Evolutionary conservation across 2,113 vertebrate genomes (phyloP).

Genomic region (Ginglymostoma cirratum): DNA sequence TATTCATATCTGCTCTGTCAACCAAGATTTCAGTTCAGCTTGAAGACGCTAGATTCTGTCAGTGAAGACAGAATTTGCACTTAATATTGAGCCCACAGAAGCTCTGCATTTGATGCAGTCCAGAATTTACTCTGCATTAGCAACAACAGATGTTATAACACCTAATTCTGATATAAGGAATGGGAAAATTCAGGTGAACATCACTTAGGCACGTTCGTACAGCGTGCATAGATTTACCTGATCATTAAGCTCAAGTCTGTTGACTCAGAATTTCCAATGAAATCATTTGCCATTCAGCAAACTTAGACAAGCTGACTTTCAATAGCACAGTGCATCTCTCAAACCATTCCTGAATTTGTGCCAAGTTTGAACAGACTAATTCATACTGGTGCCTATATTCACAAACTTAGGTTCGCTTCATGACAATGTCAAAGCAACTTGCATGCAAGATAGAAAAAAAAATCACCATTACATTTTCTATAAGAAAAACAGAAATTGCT

Average conservation of each 20-base stretch:
- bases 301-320: background rate
- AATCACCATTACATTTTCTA: background rate
- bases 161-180: background rate
- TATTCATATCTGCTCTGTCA: background rate
- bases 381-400: background rate
- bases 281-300: background rate
- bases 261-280: too few species aligned
- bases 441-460: background rate
- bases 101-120: background rate
- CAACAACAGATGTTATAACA: background rate
- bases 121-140: background rate
- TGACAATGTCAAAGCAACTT: background rate
- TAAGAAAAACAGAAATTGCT: background rate
- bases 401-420: background rate
- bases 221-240: background rate
- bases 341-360: background rate
- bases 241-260: background rate
- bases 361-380: background rate
- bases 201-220: background rate
- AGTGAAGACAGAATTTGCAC: background rate
- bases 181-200: background rate
- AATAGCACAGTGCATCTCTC: too few species aligned
- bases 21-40: background rate
- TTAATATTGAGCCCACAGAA: background rate
- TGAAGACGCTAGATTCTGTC: background rate